These are phyloP conservation scores for Pelosia muscerda DNA, from an alignment of 2,888 invertebrate genomes.

Conservation along the genomic window DNA sequence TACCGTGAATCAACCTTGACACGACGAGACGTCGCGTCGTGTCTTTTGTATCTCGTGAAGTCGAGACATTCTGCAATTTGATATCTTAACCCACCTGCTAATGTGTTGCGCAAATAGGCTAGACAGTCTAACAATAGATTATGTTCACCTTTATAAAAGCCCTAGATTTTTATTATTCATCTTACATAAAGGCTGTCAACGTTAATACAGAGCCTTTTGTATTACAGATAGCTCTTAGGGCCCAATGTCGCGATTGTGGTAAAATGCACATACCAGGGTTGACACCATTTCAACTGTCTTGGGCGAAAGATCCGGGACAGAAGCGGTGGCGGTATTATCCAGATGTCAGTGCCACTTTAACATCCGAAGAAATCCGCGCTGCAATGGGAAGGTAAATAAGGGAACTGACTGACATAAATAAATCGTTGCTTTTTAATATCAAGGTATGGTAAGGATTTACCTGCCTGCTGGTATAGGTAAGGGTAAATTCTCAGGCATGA, in stretches of 20 bases:
- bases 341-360: slow-evolving; percentile 69
- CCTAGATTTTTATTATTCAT: not conserved
- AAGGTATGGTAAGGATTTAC: not conserved
- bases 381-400: slow-evolving; percentile 66
- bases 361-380: slow-evolving; percentile 61
- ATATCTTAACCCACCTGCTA: no score
- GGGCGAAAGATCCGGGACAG: slow-evolving; percentile 62
- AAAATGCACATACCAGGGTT: slow-evolving; percentile 49
- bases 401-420: not conserved
- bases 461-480: no score
- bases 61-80: no score
- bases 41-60: no score
- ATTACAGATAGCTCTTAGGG: slow-evolving; percentile 57
- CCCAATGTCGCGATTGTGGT: slow-evolving; percentile 68
- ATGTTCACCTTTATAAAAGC: not conserved
- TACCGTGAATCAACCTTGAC: no score
- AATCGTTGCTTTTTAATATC: not conserved
- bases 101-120: not conserved
- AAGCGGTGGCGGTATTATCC: slow-evolving; percentile 85
- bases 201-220: slow-evolving; percentile 17
- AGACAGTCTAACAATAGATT: no score
- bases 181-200: not conserved
- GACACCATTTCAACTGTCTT: slow-evolving; percentile 61
- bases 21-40: no score
- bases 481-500: no score